Conservation (phyloP, 2,888 invertebrate species). For the Hyles lineata region DNA sequence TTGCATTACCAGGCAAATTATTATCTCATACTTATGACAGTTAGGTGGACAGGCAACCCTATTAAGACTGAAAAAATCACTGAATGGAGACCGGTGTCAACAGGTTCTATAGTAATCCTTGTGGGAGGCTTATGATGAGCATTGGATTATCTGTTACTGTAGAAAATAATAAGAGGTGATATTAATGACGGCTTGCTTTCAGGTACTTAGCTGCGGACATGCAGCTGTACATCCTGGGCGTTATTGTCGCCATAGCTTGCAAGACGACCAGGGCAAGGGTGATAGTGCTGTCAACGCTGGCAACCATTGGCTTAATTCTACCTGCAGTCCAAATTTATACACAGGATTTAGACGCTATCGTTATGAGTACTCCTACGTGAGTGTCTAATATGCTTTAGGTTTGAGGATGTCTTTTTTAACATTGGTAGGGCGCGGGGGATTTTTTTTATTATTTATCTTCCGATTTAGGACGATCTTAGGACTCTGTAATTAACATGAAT, state of each 20-base stretch:
- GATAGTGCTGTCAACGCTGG: constrained; percentile 37
- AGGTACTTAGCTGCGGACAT: constrained; percentile 58
- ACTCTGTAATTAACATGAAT: no score
- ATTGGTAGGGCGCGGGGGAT: no score
- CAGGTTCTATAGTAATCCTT: not conserved
- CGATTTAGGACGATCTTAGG: no score
- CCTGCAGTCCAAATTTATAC: constrained; percentile 38
- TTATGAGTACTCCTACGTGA: constrained; percentile 38
- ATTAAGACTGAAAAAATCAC: no score
- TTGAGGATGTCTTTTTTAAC: no score
- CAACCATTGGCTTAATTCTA: constrained; percentile 37
- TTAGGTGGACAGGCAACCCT: no score
- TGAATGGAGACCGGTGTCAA: not conserved
- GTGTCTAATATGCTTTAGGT: constrained; percentile 17
- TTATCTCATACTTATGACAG: no score
- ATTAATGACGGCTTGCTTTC: not conserved
- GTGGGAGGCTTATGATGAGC: no score
- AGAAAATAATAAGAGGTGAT: not conserved
- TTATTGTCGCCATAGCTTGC: constrained; percentile 42
- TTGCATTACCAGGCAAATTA: no score
- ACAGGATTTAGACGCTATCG: constrained; percentile 36
- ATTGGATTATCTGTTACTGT: no score
- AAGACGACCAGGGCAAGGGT: constrained; percentile 32
- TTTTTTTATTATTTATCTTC: no score
- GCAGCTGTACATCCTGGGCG: constrained; percentile 50